Evolutionary conservation across 2,113 vertebrate species (phyloP).

Genomic region (Muntiacus reevesi): DNA sequence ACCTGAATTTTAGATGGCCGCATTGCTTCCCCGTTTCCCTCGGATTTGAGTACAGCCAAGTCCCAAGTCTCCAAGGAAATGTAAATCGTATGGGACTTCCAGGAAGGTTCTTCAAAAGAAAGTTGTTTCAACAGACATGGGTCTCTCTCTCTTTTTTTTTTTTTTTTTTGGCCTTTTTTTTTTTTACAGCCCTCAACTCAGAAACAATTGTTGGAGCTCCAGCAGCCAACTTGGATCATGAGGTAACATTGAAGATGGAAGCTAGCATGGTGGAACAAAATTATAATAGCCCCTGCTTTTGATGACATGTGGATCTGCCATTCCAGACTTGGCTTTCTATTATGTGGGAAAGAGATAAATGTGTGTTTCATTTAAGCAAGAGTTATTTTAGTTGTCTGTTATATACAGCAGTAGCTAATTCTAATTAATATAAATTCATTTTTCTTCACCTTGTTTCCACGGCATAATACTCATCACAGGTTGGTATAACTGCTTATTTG

Average conservation of each 20-base stretch:
- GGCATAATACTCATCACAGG: background rate
- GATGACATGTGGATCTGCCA: background rate
- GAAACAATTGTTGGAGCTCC: background rate
- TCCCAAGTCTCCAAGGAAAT: background rate
- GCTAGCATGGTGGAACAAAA: background rate
- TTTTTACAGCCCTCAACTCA: background rate
- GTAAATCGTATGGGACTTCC: background rate
- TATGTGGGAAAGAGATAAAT: background rate
- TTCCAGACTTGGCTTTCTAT: background rate
- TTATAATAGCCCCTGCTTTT: background rate
- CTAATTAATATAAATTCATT: background rate
- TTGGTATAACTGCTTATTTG: background rate
- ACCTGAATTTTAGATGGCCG: background rate
- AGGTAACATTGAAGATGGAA: background rate
- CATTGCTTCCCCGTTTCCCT: background rate
- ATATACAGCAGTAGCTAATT: background rate
- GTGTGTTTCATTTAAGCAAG: background rate
- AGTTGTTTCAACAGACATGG: background rate
- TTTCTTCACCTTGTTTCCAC: background rate
- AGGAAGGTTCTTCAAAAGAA: background rate
- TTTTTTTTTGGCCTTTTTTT: background rate
- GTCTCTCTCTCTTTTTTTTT: background rate
- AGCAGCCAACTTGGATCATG: background rate
- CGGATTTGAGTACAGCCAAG: background rate
- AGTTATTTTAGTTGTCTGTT: background rate